A percentile compares a stretch with the other conserved stretches of the same genome.
phyloP scores from a whole-genome alignment of 2,888 invertebrate genomes.

The Gisinianus flammeolus region DNA sequence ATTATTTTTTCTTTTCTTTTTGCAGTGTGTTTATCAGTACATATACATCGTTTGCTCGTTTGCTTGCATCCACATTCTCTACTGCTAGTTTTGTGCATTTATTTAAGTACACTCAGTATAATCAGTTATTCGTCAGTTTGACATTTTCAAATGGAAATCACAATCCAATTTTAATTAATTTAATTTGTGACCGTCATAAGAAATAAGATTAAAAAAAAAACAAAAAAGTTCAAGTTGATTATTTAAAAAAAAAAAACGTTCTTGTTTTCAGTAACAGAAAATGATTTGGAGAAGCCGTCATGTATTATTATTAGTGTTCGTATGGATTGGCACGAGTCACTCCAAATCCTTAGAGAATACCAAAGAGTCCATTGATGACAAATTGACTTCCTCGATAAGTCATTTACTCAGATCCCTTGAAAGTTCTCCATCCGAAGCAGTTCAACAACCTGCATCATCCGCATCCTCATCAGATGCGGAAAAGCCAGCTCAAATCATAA shows the following conservation, averaged over 20 bases:
- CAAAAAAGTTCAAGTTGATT: not conserved
- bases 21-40: too few species aligned
- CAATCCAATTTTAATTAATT: not conserved
- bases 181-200: not conserved
- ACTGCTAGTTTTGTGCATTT: not conserved
- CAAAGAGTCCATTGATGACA: not conserved
- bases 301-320: conserved; percentile 27
- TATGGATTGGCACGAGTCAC: conserved; percentile 12
- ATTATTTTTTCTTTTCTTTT: not conserved
- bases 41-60: too few species aligned
- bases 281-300: conserved; percentile 34
- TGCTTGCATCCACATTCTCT: not conserved
- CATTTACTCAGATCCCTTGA: conserved; percentile 17
- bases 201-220: not conserved
- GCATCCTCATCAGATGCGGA: not conserved
- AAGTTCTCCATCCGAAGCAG: not conserved
- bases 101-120: not conserved
- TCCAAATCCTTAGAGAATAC: conserved; percentile 20
- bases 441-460: too few species aligned
- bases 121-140: not conserved
- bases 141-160: not conserved
- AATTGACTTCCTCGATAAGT: conserved; percentile 21
- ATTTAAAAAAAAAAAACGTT: not conserved
- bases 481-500: conserved; percentile 24
- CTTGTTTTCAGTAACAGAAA: conserved; percentile 18